Evolutionary conservation across 2,888 invertebrate species (phyloP), one percentile per base, ranked within the genome.

Genomic region (Laothoe populi): DNA sequence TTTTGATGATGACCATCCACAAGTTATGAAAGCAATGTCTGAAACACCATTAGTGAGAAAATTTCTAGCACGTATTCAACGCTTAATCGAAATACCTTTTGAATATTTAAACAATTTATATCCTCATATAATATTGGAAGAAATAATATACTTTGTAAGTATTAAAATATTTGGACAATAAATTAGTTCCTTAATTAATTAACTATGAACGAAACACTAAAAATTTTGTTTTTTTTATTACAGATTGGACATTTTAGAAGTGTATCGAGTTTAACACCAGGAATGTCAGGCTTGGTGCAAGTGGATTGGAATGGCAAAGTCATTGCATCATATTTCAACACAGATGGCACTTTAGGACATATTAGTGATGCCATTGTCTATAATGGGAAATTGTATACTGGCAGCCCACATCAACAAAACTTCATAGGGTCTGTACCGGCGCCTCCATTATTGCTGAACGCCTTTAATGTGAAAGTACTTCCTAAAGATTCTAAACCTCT

Each of bases 251-350:
- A 95, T 80, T 95, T 96, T 75, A 92, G 94, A 72, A 90, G 90
- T 23, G 2, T 89, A 0, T 69, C 82, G 0, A 70, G 78, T 0
- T 53, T 94, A 0, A 13, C 77, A 0, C 92, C 94, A 4, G 83
- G 87, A 35, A 85, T 93, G 59, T 78, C 93, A 3, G 95, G 95
- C 0, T 83, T 96, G 49, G 71, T 96, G 42, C 95, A 96, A 75
- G 73, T 97, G 0, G 95, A 96, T 75, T 95, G 95, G 92, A 93
- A 94, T 71, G 97, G 97, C 21, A 95, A 96, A 64, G 94, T 97
- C 66, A 79, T 96, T 4, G 95, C 96, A 26, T 94, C 95, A 4
- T 93, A 96, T 66, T 95, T 95, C 75, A 94, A 94, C 48, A 93
- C 92, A 0, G 95, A 96, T 74, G 89, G 88, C 42, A 91, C 93